These are phyloP conservation scores for Acanthosepion pharaonis DNA, from an alignment of 2,888 invertebrate genomes.

Conservation along the genomic window DNA sequence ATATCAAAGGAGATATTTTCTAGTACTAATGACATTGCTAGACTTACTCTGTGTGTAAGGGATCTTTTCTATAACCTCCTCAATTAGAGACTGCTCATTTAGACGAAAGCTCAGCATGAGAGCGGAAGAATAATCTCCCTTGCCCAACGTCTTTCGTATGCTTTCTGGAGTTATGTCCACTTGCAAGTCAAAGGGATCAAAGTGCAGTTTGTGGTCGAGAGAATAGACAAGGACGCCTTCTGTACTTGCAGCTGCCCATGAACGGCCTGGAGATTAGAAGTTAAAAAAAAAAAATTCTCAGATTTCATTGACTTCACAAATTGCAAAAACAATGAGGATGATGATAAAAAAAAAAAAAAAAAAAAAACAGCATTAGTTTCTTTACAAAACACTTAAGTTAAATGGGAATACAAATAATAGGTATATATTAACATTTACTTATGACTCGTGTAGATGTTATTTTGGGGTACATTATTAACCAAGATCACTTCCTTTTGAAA, in stretches of 20 bases:
- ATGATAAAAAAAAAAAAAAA: no score
- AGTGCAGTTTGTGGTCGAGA: constrained; percentile 84
- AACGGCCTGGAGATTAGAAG: constrained; percentile 69
- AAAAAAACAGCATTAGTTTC: no score
- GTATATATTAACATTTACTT: no score
- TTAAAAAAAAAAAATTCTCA: neutral
- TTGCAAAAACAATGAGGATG: no score
- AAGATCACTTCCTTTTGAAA: no score
- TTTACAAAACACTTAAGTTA: no score
- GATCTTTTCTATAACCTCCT: constrained; percentile 87
- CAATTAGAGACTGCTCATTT: constrained; percentile 85
- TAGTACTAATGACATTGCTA: neutral
- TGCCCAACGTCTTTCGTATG: constrained; percentile 63
- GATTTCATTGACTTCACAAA: no score
- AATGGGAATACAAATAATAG: no score
- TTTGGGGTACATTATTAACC: no score
- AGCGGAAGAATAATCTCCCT: constrained; percentile 78
- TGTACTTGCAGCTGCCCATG: constrained; percentile 94
- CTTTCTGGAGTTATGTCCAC: constrained; percentile 84
- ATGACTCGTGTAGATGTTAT: no score
- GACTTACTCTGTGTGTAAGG: constrained; percentile 82
- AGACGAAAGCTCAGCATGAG: constrained; percentile 89
- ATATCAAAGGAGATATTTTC: neutral
- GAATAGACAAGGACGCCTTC: constrained; percentile 95
- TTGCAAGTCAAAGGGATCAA: constrained; percentile 94